Base-by-base conservation (phyloP, 2,797 vertebrate genomes). In the Scleropages formosus region DNA sequence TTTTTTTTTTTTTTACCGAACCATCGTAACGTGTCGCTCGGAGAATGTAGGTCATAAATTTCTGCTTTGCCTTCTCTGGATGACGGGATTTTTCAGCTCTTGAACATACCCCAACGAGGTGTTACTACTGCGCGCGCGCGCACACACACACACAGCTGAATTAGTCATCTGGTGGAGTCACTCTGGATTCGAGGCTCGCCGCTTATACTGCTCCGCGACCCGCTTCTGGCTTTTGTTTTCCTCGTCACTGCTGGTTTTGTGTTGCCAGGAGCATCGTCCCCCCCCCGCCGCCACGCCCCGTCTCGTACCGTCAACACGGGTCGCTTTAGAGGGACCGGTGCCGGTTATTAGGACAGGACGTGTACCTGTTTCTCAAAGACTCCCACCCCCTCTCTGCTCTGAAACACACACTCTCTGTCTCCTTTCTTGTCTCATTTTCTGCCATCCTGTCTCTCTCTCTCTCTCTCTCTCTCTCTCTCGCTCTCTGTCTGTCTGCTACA, bases 381-480 rank as follows among this genome's bases (percentile, higher is more conserved):
- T n/a, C n/a, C n/a, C n/a, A n/a, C n/a, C 10, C 56, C 26, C n/a
- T 46, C 56, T 22, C 8, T 66, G 12, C 18, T n/a, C 31, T 62
- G 9, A 39, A 39, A 39, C 31, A 39, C 31, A 6, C 31, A 16
- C 84, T 88, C 87, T 85, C 8, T 44, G 83, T 87, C 88, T 90
- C 89, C 31, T 39, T 39, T 39, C 31, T 39, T 39, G 88, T 89
- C 89, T 88, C 86, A 88, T 87, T 79, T 83, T 26, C 85, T 85
- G 79, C 83, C 87, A 87, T 88, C 78, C 84, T 87, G 82, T 78
- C 81, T 77, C 60, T 65, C 78, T 15, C 85, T 86, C 83, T 85
- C 80, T 84, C 87, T 84, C 71, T 77, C 73, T 77, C 75, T 47
- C 77, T 66, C 51, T 74, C 84, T 85, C 86, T 87, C 87, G 31